Evolutionary conservation across 2,113 vertebrate species (phyloP).

Genomic region (Spermophilus dauricus): DNA sequence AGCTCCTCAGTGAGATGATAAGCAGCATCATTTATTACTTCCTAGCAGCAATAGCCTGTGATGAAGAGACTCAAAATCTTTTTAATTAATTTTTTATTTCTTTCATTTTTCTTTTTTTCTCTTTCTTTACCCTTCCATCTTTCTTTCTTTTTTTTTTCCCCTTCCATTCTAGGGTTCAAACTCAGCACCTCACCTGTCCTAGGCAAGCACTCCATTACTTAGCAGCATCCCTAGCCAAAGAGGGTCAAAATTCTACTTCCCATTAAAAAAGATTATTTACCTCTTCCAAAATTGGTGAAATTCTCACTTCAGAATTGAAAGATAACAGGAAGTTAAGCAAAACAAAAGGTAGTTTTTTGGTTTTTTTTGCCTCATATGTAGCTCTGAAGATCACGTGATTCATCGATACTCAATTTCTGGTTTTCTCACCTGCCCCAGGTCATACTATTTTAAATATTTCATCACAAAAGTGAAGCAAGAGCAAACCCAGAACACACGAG

Average conservation of each 20-base stretch:
- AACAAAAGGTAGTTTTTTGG: not conserved
- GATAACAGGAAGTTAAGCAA: not conserved
- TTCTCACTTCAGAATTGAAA: not conserved
- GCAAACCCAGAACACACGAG: accelerated
- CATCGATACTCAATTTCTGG: not conserved
- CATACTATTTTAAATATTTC: not conserved
- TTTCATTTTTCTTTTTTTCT: too few relatives aligned
- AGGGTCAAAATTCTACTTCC: not conserved
- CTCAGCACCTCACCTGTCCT: not conserved
- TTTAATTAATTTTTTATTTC: too few relatives aligned
- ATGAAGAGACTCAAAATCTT: not conserved
- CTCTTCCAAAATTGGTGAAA: not conserved
- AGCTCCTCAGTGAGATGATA: not conserved
- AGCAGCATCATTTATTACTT: not conserved
- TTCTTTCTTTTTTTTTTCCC: too few relatives aligned
- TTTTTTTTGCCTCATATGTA: not conserved
- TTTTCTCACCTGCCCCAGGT: not conserved
- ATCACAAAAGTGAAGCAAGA: not conserved
- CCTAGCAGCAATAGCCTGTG: not conserved
- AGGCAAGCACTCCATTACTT: not conserved
- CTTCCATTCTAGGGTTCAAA: not conserved
- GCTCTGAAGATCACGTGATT: not conserved
- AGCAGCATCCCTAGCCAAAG: not conserved
- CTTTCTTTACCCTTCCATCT: too few relatives aligned
- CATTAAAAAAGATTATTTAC: not conserved